Evolutionary conservation across 1,140 invertebrate genomes (phyloP).

Genomic region (Drosophila sulfurigaster): DNA sequence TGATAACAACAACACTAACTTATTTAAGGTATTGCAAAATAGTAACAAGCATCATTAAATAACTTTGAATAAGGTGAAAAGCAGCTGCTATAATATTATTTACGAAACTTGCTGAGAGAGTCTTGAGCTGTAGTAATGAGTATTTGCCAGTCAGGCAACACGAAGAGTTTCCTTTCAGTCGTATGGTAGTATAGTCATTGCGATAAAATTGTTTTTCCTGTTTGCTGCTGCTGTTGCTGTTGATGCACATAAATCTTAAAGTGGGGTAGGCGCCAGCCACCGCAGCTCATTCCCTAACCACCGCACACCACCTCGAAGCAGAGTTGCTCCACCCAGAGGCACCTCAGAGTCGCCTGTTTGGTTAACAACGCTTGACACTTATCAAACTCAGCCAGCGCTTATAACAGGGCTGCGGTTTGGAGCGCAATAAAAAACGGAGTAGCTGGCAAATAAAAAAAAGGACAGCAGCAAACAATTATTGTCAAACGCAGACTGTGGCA

Average conservation of each 20-base stretch:
- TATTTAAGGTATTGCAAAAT: too few species aligned
- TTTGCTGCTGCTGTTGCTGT: conserved; percentile 21
- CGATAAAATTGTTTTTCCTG: conserved; percentile 63
- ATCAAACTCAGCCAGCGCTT: conserved; percentile 49
- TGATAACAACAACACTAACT: too few species aligned
- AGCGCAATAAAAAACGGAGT: conserved; percentile 51
- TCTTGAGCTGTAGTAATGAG: not conserved
- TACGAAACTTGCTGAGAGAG: not conserved
- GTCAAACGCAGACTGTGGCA: conserved; percentile 63
- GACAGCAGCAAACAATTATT: conserved; percentile 73
- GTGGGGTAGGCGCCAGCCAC: not conserved
- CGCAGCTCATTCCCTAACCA: not conserved
- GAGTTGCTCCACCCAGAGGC: not conserved
- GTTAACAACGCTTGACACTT: conserved; percentile 60
- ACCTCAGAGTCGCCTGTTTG: conserved; percentile 37
- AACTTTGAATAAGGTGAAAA: too few species aligned
- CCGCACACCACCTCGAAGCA: not conserved
- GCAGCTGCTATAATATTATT: too few species aligned
- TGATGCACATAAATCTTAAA: conserved; percentile 72
- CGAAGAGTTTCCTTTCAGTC: not conserved
- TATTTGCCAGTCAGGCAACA: not conserved
- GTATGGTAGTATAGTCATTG: conserved; percentile 4
- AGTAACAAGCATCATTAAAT: too few species aligned
- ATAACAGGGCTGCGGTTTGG: conserved; percentile 50
- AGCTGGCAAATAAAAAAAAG: conserved; percentile 63